phyloP scores from a whole-genome alignment of 2,797 vertebrate genomes.

The Leptoclinus maculatus region DNA sequence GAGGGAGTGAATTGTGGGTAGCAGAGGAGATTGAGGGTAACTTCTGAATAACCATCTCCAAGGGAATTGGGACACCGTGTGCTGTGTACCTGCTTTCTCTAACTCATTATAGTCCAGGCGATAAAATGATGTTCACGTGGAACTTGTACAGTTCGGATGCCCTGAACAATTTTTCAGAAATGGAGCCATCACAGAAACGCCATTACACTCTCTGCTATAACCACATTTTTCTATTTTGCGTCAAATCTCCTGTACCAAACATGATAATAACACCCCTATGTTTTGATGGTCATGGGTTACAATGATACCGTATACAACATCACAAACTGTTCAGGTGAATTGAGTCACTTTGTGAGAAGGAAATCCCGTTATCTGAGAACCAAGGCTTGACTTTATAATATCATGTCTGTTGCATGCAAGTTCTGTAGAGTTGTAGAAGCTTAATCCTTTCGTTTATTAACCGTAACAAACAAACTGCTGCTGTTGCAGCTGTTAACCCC shows the following conservation, averaged over 20 bases:
- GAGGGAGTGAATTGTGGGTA: conserved; percentile 29
- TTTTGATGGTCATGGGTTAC: too few species aligned
- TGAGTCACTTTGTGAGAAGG: neutral
- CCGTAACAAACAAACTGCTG: too few species aligned
- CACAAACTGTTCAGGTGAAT: neutral
- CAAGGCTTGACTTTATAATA: neutral
- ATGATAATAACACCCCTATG: neutral
- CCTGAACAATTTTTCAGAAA: neutral
- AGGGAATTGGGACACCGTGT: conserved; percentile 24
- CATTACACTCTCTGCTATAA: neutral
- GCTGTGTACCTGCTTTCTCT: conserved; percentile 17
- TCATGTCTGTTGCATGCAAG: neutral
- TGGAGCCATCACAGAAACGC: neutral
- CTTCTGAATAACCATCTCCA: conserved; percentile 38
- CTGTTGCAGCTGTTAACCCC: too few species aligned
- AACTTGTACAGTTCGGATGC: neutral
- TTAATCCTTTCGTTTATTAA: neutral
- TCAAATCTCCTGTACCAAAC: neutral
- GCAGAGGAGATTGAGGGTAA: conserved; percentile 29
- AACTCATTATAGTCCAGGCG: neutral
- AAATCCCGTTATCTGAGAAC: neutral
- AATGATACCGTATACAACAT: neutral
- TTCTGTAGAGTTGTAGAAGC: neutral
- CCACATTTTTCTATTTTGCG: neutral
- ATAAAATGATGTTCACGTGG: neutral